Evolutionary conservation across 2,113 vertebrate species (phyloP), one percentile per base, ranked within the genome.

Genomic region (Catagonus wagneri): DNA sequence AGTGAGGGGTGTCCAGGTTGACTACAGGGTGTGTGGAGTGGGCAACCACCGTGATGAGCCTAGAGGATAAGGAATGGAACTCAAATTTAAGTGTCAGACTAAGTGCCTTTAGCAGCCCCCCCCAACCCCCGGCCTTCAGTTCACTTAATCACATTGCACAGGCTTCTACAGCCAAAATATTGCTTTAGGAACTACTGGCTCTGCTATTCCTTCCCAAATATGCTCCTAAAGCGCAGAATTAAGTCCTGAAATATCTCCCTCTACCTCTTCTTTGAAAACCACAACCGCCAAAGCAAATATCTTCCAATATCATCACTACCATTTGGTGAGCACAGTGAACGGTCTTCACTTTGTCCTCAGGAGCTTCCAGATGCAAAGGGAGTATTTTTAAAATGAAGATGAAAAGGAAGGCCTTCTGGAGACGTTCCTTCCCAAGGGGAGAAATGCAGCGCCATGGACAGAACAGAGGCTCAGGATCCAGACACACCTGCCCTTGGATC

Each of bases 341-440:
- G 78, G 68, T 29, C 20, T 23, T 91, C 16, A 29, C 7, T 92
- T 61, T 50, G 29, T 72, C 39, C 22, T 69, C 79, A 22, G 83
- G 66, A 27, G 1, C 61, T 95, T 93, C 83, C 52, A 60, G 83
- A 93, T 17, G 83, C 79, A 94, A 52, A 85, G 56, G 1, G 16
- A 68, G 32, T 65, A 13, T 92, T 91, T 91, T 71, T 32, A 11
- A 80, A 44, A 65, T 8, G 74, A 65, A 25, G 63, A 84, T 39
- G 20, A 90, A 87, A 78, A 85, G 81, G 16, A 75, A 90, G 32
- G 6, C 16, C 32, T 22, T 60, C 29, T 16, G 50, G 78, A 94
- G 78, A 61, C 5, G 7, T 13, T 81, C 44, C 54, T 95, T 25
- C 25, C 34, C 63, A 20, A 52, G 34, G 44, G 25, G 89, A 74